Conservation (phyloP, 2,797 vertebrate species). For the Champsocephalus gunnari region DNA sequence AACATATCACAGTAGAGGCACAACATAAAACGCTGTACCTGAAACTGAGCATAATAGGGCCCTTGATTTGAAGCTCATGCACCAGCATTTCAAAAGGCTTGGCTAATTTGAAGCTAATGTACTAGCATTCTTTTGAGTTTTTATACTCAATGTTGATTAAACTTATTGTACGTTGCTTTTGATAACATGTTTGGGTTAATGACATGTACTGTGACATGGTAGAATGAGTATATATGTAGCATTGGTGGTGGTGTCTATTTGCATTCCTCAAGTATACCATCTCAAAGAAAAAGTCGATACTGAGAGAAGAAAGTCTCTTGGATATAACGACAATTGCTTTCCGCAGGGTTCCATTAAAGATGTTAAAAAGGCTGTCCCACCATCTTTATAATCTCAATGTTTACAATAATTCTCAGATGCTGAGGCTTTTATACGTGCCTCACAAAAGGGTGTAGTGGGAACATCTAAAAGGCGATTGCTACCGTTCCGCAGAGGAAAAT, state of each 20-base stretch:
- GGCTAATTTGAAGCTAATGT: too few species aligned
- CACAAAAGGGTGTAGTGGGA: constrained; percentile 47
- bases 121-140: too few species aligned
- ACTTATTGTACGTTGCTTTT: too few species aligned
- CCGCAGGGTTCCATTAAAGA: constrained; percentile 64
- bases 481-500: constrained; percentile 33
- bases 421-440: constrained; percentile 60
- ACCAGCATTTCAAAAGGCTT: too few species aligned
- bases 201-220: not conserved
- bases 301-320: constrained; percentile 43
- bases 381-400: constrained; percentile 75
- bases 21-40: too few species aligned
- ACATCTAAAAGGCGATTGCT: constrained; percentile 32
- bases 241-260: not conserved
- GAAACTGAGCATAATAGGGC: too few species aligned
- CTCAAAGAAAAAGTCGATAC: not conserved
- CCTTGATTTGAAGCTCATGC: too few species aligned
- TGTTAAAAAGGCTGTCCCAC: constrained; percentile 48
- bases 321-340: constrained; percentile 54
- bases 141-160: too few species aligned
- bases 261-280: not conserved
- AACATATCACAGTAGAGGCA: too few species aligned
- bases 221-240: not conserved
- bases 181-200: too few species aligned
- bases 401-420: constrained; percentile 73